Base-by-base conservation (phyloP, 2,113 vertebrate genomes). In the Illadopsis cleaveri region DNA sequence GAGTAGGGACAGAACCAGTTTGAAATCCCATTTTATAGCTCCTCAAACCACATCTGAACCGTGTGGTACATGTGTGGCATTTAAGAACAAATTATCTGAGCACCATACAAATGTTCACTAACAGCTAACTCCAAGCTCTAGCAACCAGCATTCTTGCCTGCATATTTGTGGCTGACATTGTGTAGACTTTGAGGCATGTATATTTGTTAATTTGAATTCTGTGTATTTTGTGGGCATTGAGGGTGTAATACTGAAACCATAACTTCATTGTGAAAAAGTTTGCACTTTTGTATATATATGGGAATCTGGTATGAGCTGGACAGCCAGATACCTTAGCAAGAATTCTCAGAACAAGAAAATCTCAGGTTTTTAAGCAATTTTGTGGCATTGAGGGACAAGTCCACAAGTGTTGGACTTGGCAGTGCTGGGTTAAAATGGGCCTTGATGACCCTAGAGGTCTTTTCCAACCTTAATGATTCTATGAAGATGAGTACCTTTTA, bases 161-260 rank as follows among this genome's bases (percentile, higher is more conserved):
- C 96, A 97, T 95, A 88, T 77, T 97, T 97, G 97, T 97, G 97
- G 97, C 90, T 44, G 22, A 78, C 28, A 66, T 79, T 75, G 82
- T 90, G 89, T 70, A 89, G 95, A 94, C 73, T 84, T 89, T 93
- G 40, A 93, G 92, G 91, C 83, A 85, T 80, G 78, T 85, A 27
- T 87, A 50, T 95, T 96, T 95, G 88, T 96, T 92, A 95, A 73
- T 90, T 93, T 95, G 92, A 92, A 96, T 93, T 93, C 77, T 93
- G 76, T 93, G 82, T 95, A 73, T 84, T 96, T 84, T 97, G 96
- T 85, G 97, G 97, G 92, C 90, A 95, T n/a, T 37, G 38, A 90
- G 92, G 76, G 58, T 65, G 65, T 42, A 96, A 82, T 76, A 37
- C 38, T 60, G 44, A 90, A 95, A 93, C 82, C 84, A 75, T 66